A percentile compares a stretch with the other conserved stretches of the same genome.
Evolutionary conservation across 2,888 invertebrate genomes (phyloP).

Genomic region (Mellilla xanthometata): DNA sequence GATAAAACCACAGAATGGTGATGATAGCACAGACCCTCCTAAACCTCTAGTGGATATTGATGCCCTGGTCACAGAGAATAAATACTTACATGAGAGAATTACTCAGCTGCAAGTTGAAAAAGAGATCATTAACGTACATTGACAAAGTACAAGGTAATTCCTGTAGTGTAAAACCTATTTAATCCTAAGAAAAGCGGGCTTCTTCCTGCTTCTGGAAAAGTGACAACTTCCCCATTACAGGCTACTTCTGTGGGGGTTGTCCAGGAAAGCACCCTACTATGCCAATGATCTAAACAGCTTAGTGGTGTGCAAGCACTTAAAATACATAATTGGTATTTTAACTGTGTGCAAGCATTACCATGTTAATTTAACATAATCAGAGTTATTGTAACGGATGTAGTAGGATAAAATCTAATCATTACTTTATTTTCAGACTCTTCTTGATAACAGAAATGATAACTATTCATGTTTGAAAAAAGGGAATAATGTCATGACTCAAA

Average conservation of each 20-base stretch:
- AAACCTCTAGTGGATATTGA: constrained; percentile 88
- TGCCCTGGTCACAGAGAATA: constrained; percentile 90
- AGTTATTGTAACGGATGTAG: no score
- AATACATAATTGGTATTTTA: no score
- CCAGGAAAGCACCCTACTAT: no score
- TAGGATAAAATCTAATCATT: constrained; percentile 1
- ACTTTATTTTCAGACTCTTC: constrained; percentile 80
- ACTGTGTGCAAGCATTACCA: no score
- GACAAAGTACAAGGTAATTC: constrained; percentile 86
- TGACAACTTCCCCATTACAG: no score
- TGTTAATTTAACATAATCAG: no score
- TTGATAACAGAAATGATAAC: constrained; percentile 88
- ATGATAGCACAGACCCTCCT: constrained; percentile 48
- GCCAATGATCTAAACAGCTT: no score
- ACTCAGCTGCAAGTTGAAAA: constrained; percentile 91
- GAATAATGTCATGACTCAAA: constrained; percentile 89
- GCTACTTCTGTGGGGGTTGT: no score
- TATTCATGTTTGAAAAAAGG: constrained; percentile 86
- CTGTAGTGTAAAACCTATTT: background rate
- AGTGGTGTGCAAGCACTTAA: no score
- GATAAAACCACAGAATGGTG: constrained; percentile 52
- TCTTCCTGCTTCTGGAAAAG: no score
- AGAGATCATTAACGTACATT: constrained; percentile 88
- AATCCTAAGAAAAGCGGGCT: no score
- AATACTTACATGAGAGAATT: constrained; percentile 91